A percentile compares a stretch with the other conserved stretches of the same genome.
phyloP scores from a whole-genome alignment of 2,113 vertebrate genomes.

The Melanerpes formicivorus region DNA sequence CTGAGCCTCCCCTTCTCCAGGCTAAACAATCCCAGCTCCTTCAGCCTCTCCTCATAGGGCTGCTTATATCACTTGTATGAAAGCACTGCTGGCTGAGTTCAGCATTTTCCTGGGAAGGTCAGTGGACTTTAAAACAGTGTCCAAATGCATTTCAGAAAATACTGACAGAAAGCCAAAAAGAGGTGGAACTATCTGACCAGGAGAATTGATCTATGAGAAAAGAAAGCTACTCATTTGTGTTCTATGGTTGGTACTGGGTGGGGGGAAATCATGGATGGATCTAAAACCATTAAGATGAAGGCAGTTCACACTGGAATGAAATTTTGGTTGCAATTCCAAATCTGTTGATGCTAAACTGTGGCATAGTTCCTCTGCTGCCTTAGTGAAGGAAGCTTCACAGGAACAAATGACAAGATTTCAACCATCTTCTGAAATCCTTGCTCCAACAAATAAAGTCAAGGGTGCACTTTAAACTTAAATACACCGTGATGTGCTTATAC shows the following conservation, averaged over 20 bases:
- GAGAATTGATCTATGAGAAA: background rate
- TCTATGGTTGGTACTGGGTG: background rate
- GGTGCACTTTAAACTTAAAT: background rate
- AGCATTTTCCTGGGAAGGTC: background rate
- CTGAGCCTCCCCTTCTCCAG: too few species aligned
- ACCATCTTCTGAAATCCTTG: conserved; percentile 32
- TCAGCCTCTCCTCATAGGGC: too few species aligned
- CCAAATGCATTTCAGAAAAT: background rate
- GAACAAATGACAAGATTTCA: background rate
- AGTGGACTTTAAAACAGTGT: background rate
- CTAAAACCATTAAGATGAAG: background rate
- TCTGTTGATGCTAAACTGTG: background rate
- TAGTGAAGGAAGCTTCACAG: background rate
- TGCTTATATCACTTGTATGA: background rate
- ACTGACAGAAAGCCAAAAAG: background rate
- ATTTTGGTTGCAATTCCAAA: background rate
- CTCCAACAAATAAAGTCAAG: background rate
- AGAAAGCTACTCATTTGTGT: background rate
- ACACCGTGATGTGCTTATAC: background rate
- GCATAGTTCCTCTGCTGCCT: background rate
- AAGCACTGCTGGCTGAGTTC: background rate
- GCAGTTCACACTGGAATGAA: background rate
- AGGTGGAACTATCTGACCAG: background rate
- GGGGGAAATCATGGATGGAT: background rate
- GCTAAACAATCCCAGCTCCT: too few species aligned